Evolutionary conservation across 2,888 invertebrate species (phyloP).

Genomic region (Ligdia adustata): DNA sequence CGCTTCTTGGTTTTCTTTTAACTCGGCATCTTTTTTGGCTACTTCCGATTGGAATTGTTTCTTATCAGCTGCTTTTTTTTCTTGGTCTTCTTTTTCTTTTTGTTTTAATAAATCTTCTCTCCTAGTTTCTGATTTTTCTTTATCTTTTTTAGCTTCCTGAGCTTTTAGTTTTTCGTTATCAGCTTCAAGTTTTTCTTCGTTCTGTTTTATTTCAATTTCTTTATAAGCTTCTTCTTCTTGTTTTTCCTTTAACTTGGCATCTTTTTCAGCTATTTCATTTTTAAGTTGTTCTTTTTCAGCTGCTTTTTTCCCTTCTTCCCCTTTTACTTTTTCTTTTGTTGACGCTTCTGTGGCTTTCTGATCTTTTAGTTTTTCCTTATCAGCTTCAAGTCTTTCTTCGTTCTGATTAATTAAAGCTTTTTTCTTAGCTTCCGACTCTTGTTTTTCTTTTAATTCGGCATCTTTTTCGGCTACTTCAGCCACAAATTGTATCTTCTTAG

Average conservation of each 20-base stretch:
- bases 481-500: constrained; percentile 16
- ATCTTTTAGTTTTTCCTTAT: neutral
- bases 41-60: neutral
- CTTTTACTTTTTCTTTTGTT: neutral
- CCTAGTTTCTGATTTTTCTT: too few species aligned
- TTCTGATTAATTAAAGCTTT: neutral
- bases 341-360: neutral
- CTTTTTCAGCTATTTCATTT: constrained; percentile 24
- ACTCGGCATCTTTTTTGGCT: constrained; percentile 6
- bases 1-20: neutral
- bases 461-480: neutral
- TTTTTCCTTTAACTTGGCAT: constrained; percentile 16
- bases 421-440: neutral
- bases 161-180: constrained; percentile 16
- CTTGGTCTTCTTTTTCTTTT: constrained; percentile 9
- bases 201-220: constrained; percentile 24
- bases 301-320: constrained; percentile 18
- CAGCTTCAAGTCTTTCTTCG: neutral
- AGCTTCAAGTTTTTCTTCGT: constrained; percentile 4
- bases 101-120: constrained; percentile 1
- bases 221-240: constrained; percentile 3
- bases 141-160: neutral
- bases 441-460: neutral
- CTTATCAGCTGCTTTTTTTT: neutral
- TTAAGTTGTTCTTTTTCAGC: constrained; percentile 13